Conservation (phyloP, 2,113 vertebrate species). For the Menura novaehollandiae region DNA sequence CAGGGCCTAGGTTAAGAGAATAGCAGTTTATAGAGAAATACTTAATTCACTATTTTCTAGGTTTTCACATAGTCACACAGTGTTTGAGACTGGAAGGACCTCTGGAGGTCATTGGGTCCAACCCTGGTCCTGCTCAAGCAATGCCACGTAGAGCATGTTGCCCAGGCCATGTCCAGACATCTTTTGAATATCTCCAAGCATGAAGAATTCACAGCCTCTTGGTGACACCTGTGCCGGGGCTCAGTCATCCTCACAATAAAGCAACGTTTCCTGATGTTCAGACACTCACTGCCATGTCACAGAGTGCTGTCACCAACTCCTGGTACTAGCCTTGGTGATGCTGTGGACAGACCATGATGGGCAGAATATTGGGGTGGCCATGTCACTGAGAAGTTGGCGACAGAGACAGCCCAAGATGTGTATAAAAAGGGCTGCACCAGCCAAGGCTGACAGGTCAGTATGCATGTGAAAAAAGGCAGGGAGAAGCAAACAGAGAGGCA, state of each 20-base stretch:
- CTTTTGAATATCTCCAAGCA: background rate
- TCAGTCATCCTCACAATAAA: background rate
- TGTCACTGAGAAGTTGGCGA: background rate
- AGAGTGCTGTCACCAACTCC: background rate
- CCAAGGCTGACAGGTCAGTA: background rate
- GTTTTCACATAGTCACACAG: background rate
- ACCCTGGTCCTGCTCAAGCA: background rate
- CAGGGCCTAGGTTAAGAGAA: background rate
- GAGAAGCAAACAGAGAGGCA: background rate
- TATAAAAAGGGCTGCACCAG: background rate
- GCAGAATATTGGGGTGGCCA: background rate
- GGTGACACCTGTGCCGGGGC: background rate
- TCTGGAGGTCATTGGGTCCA: background rate
- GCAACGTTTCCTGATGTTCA: background rate
- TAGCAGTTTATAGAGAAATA: background rate
- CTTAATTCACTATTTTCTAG: background rate
- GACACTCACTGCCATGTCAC: background rate
- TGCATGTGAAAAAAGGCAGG: background rate
- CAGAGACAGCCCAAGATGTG: accelerated
- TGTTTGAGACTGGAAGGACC: background rate
- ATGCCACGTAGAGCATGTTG: accelerated
- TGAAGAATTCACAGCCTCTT: background rate
- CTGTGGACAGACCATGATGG: no score
- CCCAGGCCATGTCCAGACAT: background rate
- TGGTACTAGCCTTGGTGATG: background rate